Evolutionary conservation across 2,888 invertebrate species (phyloP).

Genomic region (Trichogramma evanescens): DNA sequence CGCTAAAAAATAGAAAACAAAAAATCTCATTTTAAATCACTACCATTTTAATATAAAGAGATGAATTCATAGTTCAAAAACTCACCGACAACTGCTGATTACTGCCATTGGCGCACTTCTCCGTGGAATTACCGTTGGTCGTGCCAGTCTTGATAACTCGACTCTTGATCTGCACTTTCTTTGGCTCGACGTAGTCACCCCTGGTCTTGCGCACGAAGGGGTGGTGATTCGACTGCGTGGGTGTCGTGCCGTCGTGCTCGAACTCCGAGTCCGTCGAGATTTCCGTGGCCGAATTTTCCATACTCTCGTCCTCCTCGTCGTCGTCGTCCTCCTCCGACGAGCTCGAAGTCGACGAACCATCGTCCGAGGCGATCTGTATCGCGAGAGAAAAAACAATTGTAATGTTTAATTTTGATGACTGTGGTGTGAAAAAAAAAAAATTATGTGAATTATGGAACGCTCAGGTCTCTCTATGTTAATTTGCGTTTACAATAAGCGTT

Average conservation of each 20-base stretch:
- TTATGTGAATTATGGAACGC: too few species aligned
- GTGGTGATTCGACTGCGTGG: conserved; percentile 66
- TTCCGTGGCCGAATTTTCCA: conserved; percentile 81
- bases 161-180: conserved; percentile 58
- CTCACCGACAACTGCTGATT: conserved; percentile 9
- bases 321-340: conserved; percentile 53
- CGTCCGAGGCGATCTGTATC: conserved; percentile 59
- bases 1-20: not conserved
- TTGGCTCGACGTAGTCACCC: conserved; percentile 48
- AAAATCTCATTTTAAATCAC: not conserved
- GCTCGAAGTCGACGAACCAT: conserved; percentile 27
- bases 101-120: conserved; percentile 26
- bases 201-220: conserved; percentile 53
- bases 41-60: not conserved
- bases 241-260: conserved; percentile 69
- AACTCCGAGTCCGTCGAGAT: conserved; percentile 91
- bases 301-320: conserved; percentile 51
- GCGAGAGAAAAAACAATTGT: conserved; percentile 11
- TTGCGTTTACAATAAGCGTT: too few species aligned
- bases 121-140: conserved; percentile 42
- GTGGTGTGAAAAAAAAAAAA: too few species aligned
- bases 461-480: too few species aligned
- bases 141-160: conserved; percentile 46
- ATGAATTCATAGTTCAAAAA: not conserved
- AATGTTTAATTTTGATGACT: conserved; percentile 19